A percentile compares a stretch with the other conserved stretches of the same genome.
These are phyloP conservation scores for Bambusicola thoracicus DNA, from an alignment of 2,113 vertebrate species.

Conservation along the genomic window DNA sequence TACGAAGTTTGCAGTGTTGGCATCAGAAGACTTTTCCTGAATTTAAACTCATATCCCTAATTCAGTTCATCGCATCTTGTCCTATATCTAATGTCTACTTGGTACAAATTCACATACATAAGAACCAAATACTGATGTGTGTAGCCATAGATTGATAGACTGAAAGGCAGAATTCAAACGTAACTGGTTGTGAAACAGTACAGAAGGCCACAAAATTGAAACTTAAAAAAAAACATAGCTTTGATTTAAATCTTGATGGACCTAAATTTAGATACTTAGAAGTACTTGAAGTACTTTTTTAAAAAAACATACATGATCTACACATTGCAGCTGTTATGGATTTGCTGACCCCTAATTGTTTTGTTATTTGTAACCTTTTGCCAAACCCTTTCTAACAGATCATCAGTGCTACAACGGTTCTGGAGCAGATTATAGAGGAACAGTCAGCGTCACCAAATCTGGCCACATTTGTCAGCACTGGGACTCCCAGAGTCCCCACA, in stretches of 20 bases:
- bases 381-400: conserved; percentile 75
- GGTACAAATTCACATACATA: neutral
- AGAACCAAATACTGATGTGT: neutral
- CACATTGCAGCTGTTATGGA: neutral
- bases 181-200: neutral
- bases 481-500: conserved; percentile 90
- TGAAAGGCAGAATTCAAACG: neutral
- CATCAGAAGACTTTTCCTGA: neutral
- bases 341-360: neutral
- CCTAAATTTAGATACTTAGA: neutral
- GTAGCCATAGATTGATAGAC: neutral
- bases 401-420: conserved; percentile 95
- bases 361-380: neutral
- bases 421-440: conserved; percentile 90
- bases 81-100: neutral
- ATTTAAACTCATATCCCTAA: neutral
- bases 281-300: neutral
- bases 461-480: conserved; percentile 92
- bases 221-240: neutral
- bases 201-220: neutral
- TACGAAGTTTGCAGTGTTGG: neutral
- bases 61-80: neutral
- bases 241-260: neutral
- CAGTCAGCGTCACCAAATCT: conserved; percentile 86
- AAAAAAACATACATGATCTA: rapidly evolving